These are phyloP conservation scores for Lethenteron camtschaticum DNA, from an alignment of 2,113 vertebrate genomes.

Conservation along the genomic window DNA sequence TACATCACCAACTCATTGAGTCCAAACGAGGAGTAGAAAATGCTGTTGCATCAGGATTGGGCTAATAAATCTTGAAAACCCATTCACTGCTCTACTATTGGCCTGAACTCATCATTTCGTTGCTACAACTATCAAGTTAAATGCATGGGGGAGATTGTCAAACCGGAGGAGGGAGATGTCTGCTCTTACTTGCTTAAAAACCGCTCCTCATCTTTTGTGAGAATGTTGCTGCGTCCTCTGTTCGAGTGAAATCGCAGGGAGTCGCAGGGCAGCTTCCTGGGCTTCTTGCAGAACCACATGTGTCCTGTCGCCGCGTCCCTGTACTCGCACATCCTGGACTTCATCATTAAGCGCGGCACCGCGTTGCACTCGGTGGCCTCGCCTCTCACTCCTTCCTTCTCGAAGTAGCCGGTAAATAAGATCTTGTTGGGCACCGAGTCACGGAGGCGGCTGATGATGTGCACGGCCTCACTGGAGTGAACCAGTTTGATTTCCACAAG, in stretches of 20 bases:
- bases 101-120: too few relatives aligned
- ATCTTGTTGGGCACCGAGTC: slow-evolving; percentile 56
- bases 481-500: slow-evolving; percentile 14
- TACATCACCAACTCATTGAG: too few relatives aligned
- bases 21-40: too few relatives aligned
- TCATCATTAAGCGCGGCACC: slow-evolving; percentile 35
- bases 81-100: too few relatives aligned
- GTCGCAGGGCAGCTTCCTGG: slow-evolving; percentile 54
- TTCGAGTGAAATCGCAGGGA: slow-evolving; percentile 63
- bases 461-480: slow-evolving; percentile 17
- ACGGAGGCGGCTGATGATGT: slow-evolving; percentile 24
- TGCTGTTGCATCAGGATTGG: too few relatives aligned
- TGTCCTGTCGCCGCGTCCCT: slow-evolving; percentile 69
- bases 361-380: slow-evolving; percentile 66
- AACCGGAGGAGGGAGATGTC: too few relatives aligned
- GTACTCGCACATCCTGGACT: slow-evolving; percentile 51
- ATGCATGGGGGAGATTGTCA: too few relatives aligned
- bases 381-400: slow-evolving; percentile 38
- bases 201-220: slow-evolving; percentile 38
- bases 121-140: too few relatives aligned
- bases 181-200: slow-evolving; percentile 58
- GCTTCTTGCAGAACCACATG: slow-evolving; percentile 93
- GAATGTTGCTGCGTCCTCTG: slow-evolving; percentile 60
- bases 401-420: slow-evolving; percentile 74
- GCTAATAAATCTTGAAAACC: too few relatives aligned